phyloP scores from a whole-genome alignment of 1,140 invertebrate species.

The Acromyrmex heyeri region DNA sequence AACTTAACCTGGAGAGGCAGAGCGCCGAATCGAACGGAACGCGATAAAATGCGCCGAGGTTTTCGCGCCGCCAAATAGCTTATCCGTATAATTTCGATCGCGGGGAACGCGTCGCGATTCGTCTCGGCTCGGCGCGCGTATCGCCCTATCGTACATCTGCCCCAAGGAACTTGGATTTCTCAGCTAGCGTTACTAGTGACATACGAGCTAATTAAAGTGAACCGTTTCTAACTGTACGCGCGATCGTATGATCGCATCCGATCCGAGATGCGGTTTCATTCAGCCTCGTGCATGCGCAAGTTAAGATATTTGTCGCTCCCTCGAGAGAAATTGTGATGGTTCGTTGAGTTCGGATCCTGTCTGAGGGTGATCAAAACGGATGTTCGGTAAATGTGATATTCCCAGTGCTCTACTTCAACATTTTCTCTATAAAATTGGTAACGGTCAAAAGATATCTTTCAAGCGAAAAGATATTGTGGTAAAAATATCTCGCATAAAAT shows the following conservation, averaged over 20 bases:
- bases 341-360: conserved; percentile 4
- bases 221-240: conserved; percentile 60
- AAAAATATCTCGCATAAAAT: not conserved
- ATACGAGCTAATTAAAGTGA: conserved; percentile 61
- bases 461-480: no score
- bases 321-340: conserved; percentile 14
- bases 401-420: not conserved
- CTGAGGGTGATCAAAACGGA: not conserved
- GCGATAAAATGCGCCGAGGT: conserved; percentile 37
- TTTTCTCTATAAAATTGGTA: not conserved
- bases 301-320: conserved; percentile 42
- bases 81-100: conserved; percentile 52
- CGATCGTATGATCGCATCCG: conserved; percentile 50
- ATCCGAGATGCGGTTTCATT: conserved; percentile 47
- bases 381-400: not conserved
- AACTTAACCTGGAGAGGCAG: not conserved
- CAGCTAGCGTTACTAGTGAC: conserved; percentile 27
- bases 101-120: conserved; percentile 9
- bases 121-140: conserved; percentile 44
- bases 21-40: conserved; percentile 24
- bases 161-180: conserved; percentile 45
- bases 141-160: conserved; percentile 48
- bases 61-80: conserved; percentile 49
- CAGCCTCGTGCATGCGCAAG: not conserved
- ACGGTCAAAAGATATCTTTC: not conserved